Percentiles rank a stretch among this genome's conserved stretches.
Evolutionary conservation across 2,797 vertebrate genomes (phyloP).

Genomic region (Peromyscus melanophrys): DNA sequence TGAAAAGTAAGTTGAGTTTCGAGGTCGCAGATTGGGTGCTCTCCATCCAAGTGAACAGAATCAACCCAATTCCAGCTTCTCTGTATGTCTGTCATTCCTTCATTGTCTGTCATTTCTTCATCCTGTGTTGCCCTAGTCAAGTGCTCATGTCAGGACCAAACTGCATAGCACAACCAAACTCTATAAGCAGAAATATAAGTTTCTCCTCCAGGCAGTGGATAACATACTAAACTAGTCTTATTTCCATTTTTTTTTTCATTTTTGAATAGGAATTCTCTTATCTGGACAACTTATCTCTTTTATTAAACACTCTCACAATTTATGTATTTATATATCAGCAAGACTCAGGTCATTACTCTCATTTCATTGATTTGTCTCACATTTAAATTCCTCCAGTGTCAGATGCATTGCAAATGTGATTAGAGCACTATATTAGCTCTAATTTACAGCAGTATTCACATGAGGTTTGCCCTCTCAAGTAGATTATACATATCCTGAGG

Average conservation of each 20-base stretch:
- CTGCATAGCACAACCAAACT: neutral
- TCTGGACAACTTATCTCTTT: neutral
- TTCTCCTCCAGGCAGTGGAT: neutral
- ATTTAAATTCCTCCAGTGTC: slow-evolving; percentile 2
- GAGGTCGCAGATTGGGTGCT: neutral
- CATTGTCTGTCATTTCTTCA: neutral
- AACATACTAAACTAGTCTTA: neutral
- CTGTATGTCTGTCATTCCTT: neutral
- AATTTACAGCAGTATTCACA: neutral
- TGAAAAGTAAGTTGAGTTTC: neutral
- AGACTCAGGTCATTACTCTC: neutral
- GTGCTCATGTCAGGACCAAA: neutral
- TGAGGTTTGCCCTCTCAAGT: neutral
- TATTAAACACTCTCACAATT: neutral
- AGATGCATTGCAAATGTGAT: slow-evolving; percentile 22
- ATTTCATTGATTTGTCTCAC: neutral
- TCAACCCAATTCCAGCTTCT: neutral
- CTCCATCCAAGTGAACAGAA: too few species aligned
- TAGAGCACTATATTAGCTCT: neutral
- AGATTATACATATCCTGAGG: neutral
- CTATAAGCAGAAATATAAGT: neutral
- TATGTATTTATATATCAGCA: slow-evolving; percentile 19
- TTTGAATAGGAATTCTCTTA: neutral
- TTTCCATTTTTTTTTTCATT: neutral
- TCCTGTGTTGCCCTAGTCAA: neutral